phyloP scores from a whole-genome alignment of 2,888 invertebrate species.

The Tuberolachnus salignus region DNA sequence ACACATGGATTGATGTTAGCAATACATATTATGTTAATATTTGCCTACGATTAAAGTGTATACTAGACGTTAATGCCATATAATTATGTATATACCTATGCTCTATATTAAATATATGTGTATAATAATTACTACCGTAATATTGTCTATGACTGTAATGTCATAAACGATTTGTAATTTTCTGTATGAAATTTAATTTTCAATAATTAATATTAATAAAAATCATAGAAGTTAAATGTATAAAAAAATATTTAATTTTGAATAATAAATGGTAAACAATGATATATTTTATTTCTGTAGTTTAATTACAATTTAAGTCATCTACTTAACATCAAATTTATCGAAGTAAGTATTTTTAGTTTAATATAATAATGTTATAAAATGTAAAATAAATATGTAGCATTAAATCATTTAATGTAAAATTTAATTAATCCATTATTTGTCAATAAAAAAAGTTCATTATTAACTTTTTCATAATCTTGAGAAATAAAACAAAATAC shows the following conservation, averaged over 20 bases:
- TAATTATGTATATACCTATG: neutral
- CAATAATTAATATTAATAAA: constrained; percentile 6
- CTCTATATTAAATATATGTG: neutral
- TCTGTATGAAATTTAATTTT: neutral
- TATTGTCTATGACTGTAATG: neutral
- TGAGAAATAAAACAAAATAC: no score
- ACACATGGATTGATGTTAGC: neutral
- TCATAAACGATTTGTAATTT: neutral
- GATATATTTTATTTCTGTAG: no score
- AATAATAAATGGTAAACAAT: no score
- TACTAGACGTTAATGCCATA: neutral
- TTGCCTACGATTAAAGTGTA: neutral
- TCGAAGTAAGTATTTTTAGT: constrained; percentile 28
- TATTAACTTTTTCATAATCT: no score
- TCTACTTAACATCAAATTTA: neutral
- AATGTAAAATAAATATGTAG: no score
- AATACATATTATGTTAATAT: neutral
- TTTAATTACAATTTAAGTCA: neutral
- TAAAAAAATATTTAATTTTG: no score
- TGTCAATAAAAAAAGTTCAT: no score
- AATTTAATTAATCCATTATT: no score
- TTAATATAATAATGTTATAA: neutral
- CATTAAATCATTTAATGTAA: no score
- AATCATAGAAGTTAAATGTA: no score
- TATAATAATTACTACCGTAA: neutral